A percentile compares a stretch with the other conserved stretches of the same genome.
phyloP scores from a whole-genome alignment of 2,797 vertebrate genomes.

The Pipistrellus kuhlii region DNA sequence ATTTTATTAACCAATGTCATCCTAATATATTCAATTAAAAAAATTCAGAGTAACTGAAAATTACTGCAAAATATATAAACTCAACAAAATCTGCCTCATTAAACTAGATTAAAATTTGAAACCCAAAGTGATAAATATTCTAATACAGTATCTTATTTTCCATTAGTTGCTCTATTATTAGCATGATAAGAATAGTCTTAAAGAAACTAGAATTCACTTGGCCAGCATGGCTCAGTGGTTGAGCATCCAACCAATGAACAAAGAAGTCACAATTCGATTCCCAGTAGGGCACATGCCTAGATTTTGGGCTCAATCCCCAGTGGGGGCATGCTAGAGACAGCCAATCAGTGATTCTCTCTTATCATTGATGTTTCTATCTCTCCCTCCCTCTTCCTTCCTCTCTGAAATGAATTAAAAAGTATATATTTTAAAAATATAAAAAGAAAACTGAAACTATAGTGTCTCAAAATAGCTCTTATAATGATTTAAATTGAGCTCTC shows the following conservation, averaged over 20 bases:
- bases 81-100: slow-evolving; percentile 20
- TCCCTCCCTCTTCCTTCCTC: too few relatives aligned
- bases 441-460: background rate
- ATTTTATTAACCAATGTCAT: background rate
- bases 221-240: too few relatives aligned
- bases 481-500: slow-evolving; percentile 14
- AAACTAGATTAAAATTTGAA: slow-evolving; percentile 44
- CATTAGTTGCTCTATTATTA: background rate
- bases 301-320: too few relatives aligned
- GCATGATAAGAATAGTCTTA: background rate
- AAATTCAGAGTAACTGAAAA: slow-evolving; percentile 54
- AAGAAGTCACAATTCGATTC: too few relatives aligned
- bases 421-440: too few relatives aligned
- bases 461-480: background rate
- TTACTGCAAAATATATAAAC: slow-evolving; percentile 16
- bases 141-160: slow-evolving; percentile 38
- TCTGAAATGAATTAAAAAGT: too few relatives aligned
- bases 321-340: too few relatives aligned
- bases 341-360: too few relatives aligned
- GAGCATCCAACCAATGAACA: too few relatives aligned
- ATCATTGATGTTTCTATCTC: too few relatives aligned
- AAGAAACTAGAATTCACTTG: slow-evolving; percentile 5
- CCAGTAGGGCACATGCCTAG: too few relatives aligned
- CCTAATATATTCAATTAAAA: background rate
- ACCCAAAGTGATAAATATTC: background rate